These are phyloP conservation scores for Tineola bisselliella DNA, from an alignment of 2,888 invertebrate species.

Conservation along the genomic window DNA sequence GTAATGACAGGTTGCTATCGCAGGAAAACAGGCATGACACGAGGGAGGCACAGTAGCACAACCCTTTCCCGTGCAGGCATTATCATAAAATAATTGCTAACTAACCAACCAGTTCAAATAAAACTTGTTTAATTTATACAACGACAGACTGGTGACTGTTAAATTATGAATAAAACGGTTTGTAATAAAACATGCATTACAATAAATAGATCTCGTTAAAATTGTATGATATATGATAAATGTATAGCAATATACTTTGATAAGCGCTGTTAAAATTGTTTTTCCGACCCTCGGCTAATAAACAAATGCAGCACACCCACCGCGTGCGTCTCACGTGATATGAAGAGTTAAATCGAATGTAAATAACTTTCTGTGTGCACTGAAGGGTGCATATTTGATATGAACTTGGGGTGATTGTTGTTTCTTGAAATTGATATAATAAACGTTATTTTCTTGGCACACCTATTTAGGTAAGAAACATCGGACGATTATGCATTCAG, in stretches of 20 bases:
- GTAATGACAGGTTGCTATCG: conserved; percentile 33
- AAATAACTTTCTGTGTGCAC: conserved; percentile 15
- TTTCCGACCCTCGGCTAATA: neutral
- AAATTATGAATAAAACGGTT: no score
- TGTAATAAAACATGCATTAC: no score
- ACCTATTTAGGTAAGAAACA: no score
- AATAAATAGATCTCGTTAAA: no score
- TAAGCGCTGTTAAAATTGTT: neutral
- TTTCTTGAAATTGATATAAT: neutral
- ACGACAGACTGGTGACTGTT: neutral
- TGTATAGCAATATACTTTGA: no score
- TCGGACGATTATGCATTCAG: no score
- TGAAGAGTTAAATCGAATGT: conserved; percentile 20
- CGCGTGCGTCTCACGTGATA: conserved; percentile 16
- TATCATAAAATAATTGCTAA: conserved; percentile 1
- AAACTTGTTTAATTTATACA: neutral
- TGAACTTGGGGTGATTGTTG: neutral
- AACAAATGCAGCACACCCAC: neutral
- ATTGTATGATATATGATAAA: no score
- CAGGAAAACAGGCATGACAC: conserved; percentile 23
- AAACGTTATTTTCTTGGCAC: neutral
- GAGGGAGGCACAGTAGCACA: neutral
- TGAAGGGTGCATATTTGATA: conserved; percentile 9
- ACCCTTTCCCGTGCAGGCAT: neutral
- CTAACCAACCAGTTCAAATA: neutral